Evolutionary conservation across 1,140 invertebrate genomes (phyloP), one percentile per base, ranked within the genome.

Genomic region (Panulirus ornatus): DNA sequence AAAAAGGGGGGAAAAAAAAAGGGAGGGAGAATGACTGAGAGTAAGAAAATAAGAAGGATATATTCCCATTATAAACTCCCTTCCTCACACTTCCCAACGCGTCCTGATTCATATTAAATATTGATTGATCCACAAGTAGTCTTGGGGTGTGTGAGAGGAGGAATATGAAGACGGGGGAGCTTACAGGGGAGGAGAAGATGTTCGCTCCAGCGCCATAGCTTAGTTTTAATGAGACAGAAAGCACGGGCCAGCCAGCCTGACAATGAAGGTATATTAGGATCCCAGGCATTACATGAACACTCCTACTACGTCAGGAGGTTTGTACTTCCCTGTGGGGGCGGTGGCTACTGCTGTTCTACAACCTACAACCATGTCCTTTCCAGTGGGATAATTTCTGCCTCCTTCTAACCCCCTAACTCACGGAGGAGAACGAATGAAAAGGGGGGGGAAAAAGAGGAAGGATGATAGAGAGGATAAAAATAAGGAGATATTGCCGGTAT

Each of bases 111-210:
- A n/a, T n/a, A n/a, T n/a, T n/a, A n/a, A n/a, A n/a, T n/a, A n/a
- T n/a, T n/a, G n/a, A n/a, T n/a, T n/a, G n/a, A n/a, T n/a, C n/a
- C n/a, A n/a, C n/a, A n/a, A n/a, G n/a, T n/a, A n/a, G n/a, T n/a
- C n/a, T n/a, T n/a, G n/a, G n/a, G n/a, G n/a, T n/a, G n/a, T n/a
- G 36, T 27, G 63, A 66, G 63, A 66, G 63, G 63, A 66, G 22
- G 51, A 58, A 58, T 11, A 58, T 58, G 22, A 11, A 58, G 27
- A 63, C 19, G 1, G 58, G 27, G 58, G 58, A 2, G 6, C 58
- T 63, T 63, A 16, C 58, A 63, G 2, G 27, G 27, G 19, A 58
- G 11, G 51, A 11, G 22, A 58, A 22, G 22, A 58, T 11, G 51
- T 58, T 22, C 51, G 11, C 11, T 58, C 22, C 11, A 11, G 51